A percentile compares a stretch with the other conserved stretches of the same genome.
phyloP scores from a whole-genome alignment of 1,140 invertebrate genomes.

The Sycophaga agraensis region DNA sequence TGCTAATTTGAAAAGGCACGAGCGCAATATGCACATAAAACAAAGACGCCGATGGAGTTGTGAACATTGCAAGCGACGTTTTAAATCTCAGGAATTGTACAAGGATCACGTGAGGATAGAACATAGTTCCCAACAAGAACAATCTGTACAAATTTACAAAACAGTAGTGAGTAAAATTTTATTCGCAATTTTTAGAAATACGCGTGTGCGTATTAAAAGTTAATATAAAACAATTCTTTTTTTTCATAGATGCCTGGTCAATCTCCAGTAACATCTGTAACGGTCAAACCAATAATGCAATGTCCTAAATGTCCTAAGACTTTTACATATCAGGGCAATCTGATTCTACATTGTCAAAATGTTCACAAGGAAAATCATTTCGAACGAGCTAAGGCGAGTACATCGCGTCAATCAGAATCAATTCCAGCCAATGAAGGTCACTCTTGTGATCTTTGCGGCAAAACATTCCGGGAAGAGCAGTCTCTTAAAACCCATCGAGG shows the following conservation, averaged over 20 bases:
- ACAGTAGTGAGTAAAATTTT: no score
- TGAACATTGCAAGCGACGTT: slow-evolving; percentile 46
- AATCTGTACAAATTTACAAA: no score
- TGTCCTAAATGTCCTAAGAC: slow-evolving; percentile 46
- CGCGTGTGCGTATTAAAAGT: no score
- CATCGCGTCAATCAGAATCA: background rate
- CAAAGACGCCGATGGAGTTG: slow-evolving; percentile 54
- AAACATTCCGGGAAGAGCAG: slow-evolving; percentile 56
- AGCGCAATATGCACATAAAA: slow-evolving; percentile 59
- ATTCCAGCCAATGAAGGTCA: background rate
- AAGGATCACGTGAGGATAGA: slow-evolving; percentile 30
- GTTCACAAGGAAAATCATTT: slow-evolving; percentile 36
- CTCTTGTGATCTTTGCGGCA: slow-evolving; percentile 63
- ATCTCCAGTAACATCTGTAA: background rate
- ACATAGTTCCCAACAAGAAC: slow-evolving; percentile 32
- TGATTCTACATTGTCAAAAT: slow-evolving; percentile 43
- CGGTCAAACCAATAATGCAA: slow-evolving; percentile 27
- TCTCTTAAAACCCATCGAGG: slow-evolving; percentile 63
- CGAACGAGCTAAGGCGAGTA: background rate
- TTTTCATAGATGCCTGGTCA: background rate
- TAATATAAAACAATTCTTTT: no score
- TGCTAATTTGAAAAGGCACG: slow-evolving; percentile 56
- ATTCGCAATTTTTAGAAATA: no score
- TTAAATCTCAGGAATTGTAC: slow-evolving; percentile 40
- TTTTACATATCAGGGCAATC: slow-evolving; percentile 44